Conservation (phyloP, 2,888 invertebrate genomes). For the Conops quadrifasciatus region DNA sequence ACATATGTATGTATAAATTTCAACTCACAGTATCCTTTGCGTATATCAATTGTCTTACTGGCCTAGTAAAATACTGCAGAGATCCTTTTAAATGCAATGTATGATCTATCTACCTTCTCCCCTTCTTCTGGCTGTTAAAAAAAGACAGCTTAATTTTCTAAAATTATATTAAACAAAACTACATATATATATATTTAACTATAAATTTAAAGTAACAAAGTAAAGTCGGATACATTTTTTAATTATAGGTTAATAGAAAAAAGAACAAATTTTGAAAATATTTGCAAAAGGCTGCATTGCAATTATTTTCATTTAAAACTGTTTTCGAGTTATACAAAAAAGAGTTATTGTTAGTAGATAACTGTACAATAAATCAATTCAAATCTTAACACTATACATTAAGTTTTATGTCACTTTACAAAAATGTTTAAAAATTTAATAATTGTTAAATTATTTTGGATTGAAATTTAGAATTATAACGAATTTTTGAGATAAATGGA, state of each 20-base stretch:
- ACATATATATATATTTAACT: background rate
- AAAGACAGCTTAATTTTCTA: background rate
- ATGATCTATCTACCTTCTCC: too few relatives aligned
- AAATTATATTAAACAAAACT: conserved; percentile 18
- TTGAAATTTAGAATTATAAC: background rate
- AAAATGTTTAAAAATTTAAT: background rate
- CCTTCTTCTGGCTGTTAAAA: too few relatives aligned
- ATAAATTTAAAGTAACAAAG: background rate
- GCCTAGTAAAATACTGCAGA: too few relatives aligned
- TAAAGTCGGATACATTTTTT: too few relatives aligned
- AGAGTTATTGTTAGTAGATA: background rate
- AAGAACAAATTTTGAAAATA: conserved; percentile 42
- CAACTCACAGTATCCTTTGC: too few relatives aligned
- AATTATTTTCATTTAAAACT: conserved; percentile 43
- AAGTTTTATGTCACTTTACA: background rate
- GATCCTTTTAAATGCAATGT: too few relatives aligned
- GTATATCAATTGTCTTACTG: too few relatives aligned
- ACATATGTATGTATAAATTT: too few relatives aligned
- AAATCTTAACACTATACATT: background rate
- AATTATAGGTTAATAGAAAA: conserved; percentile 15
- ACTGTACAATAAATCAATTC: background rate
- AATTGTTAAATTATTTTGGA: background rate
- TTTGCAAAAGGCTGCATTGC: conserved; percentile 56
- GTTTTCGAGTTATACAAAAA: conserved; percentile 6
- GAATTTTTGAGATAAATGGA: too few relatives aligned